Evolutionary conservation across 2,888 invertebrate species (phyloP).

Genomic region (Amphimallon solstitiale): DNA sequence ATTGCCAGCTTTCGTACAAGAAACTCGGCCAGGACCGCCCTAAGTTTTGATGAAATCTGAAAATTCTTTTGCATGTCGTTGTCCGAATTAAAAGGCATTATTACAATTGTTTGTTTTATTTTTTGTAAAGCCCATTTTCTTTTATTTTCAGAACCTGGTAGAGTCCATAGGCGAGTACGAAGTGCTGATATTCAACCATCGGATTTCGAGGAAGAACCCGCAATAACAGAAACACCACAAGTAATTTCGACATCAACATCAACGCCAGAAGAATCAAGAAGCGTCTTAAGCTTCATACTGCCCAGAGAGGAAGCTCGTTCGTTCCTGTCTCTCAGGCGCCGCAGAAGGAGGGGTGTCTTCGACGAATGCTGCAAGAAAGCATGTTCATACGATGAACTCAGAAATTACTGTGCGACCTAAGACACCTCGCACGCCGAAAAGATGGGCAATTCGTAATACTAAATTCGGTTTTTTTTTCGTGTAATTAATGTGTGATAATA

Average conservation of each 20-base stretch:
- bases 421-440: no score
- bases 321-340: background rate
- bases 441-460: conserved; percentile 5
- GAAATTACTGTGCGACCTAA: conserved; percentile 22
- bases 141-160: no score
- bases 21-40: no score
- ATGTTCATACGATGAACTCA: conserved; percentile 17
- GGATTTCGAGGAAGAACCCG: background rate
- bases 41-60: no score
- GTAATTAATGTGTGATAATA: conserved; percentile 28
- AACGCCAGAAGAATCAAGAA: background rate
- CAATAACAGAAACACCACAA: background rate
- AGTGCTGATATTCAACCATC: no score
- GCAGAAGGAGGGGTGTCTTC: conserved; percentile 12
- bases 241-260: background rate
- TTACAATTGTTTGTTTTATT: no score
- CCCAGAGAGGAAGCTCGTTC: conserved; percentile 16
- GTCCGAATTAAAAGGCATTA: no score
- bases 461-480: conserved; percentile 24
- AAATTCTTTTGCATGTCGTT: no score
- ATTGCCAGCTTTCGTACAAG: no score
- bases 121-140: no score
- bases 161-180: no score
- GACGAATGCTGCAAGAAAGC: conserved; percentile 34
- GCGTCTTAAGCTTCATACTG: conserved; percentile 7